These are phyloP conservation scores for Ctenodactylus gundi DNA, from an alignment of 2,113 vertebrate species.

Conservation along the genomic window DNA sequence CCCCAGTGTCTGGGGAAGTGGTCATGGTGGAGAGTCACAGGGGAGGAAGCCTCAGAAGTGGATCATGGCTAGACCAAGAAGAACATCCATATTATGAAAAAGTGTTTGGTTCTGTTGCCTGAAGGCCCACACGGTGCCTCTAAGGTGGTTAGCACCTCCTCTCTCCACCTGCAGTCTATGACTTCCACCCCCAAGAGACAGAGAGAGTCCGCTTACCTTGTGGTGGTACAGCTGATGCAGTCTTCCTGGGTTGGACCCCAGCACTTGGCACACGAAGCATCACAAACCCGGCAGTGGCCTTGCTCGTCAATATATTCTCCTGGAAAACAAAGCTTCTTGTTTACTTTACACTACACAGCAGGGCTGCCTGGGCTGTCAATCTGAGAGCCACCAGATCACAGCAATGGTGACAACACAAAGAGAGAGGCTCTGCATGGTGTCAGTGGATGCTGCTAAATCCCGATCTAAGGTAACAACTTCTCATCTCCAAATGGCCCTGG, in stretches of 20 bases:
- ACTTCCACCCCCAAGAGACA: neutral
- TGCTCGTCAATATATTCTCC: conserved; percentile 86
- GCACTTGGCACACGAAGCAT: conserved; percentile 88
- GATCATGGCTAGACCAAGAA: neutral
- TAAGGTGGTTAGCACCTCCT: neutral
- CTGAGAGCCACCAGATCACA: conserved; percentile 1
- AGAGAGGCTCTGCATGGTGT: neutral
- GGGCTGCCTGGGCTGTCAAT: neutral
- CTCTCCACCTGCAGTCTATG: neutral
- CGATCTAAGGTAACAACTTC: neutral
- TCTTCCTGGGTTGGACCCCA: conserved; percentile 85
- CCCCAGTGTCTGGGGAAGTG: neutral
- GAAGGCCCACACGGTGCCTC: neutral
- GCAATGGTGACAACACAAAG: neutral
- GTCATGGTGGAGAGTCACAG: neutral
- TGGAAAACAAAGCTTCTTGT: conserved; percentile 74
- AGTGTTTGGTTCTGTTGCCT: neutral
- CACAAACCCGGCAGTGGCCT: conserved; percentile 87
- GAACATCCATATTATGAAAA: neutral
- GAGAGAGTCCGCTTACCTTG: conserved; percentile 83
- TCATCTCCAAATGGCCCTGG: neutral
- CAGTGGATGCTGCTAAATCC: neutral
- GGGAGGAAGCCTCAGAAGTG: neutral
- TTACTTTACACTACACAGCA: conserved; percentile 47
- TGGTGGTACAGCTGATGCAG: conserved; percentile 87